Conservation (phyloP, 37 sponge, comb jelly and placozoan species). For the Ianthella basta region DNA sequence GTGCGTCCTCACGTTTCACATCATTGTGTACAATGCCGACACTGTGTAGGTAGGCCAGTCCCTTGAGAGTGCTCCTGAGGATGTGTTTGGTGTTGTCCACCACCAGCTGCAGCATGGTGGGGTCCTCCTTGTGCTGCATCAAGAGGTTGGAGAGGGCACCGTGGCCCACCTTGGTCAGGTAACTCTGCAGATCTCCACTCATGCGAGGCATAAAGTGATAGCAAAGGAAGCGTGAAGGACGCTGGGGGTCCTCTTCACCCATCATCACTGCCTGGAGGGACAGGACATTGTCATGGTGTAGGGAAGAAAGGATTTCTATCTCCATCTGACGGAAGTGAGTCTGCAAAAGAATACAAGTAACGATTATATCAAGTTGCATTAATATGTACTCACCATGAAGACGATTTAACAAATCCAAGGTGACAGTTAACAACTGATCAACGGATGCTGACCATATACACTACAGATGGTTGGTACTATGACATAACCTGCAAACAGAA, state of each 20-base stretch:
- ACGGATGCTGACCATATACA: too few relatives aligned
- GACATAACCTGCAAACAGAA: too few relatives aligned
- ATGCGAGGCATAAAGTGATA: slow-evolving; percentile 55
- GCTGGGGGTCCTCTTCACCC: slow-evolving; percentile 47
- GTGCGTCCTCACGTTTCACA: slow-evolving; percentile 33
- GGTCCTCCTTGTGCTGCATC: slow-evolving; percentile 16
- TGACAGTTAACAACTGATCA: too few relatives aligned
- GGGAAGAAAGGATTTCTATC: slow-evolving; percentile 21
- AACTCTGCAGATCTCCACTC: slow-evolving; percentile 27
- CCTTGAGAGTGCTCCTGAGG: slow-evolving; percentile 14
- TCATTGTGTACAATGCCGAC: slow-evolving; percentile 46
- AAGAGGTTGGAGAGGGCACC: slow-evolving; percentile 18
- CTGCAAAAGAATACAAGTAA: slow-evolving; percentile 16
- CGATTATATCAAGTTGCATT: too few relatives aligned
- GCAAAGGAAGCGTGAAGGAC: slow-evolving; percentile 37
- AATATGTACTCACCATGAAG: too few relatives aligned
- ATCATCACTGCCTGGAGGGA: slow-evolving; percentile 49
- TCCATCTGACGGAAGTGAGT: slow-evolving; percentile 44
- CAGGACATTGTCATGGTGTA: slow-evolving; percentile 50
- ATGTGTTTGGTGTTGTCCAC: slow-evolving; percentile 43
- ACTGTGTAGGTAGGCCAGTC: slow-evolving; percentile 32
- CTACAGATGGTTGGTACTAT: too few relatives aligned
- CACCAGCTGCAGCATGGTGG: slow-evolving; percentile 28
- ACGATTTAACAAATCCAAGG: too few relatives aligned
- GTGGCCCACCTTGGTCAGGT: slow-evolving; percentile 23